Base-by-base conservation (phyloP, 2,888 invertebrate genomes). In the Cetonia aurata region DNA sequence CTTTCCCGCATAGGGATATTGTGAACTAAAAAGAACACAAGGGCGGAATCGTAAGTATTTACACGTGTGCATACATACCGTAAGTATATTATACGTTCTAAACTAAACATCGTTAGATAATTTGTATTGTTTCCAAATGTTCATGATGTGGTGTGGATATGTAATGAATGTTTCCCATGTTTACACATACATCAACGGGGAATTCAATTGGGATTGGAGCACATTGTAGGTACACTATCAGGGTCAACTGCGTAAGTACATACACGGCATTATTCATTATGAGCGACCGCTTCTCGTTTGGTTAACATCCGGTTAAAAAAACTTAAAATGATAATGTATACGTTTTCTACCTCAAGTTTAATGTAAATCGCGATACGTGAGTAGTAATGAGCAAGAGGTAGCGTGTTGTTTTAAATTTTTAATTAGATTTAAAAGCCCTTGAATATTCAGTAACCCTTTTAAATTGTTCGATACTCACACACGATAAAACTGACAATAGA, bases 251-350 rank as follows among this genome's bases (percentile, higher is more conserved):
- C 9, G 50, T 25, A 25, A 25, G 25, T 25, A 25, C 17, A 50
- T 19, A 50, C 17, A 25, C 25, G 4, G 25, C 25, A 25, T n/a
- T 33, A 33, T 55, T 55, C 33, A 55, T 55, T 33, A 55, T 55
- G 33, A 33, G 31, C 33, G 41, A 56, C 56, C 8, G 37, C 19
- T 50, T 56, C 37, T 56, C 13, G 13, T 56, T 56, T 41, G 15
- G 56, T 56, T 37, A 56, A 56, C 41, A 56, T 56, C 56, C 56
- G 56, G 56, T 41, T 15, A 56, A 56, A 56, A 15, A 50, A 56
- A 33, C 8, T 37, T 56, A 56, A 56, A 37, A 56, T 17, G 56
- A 37, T 56, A 56, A 56, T 56, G 15, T 37, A 56, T 56, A 56
- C 56, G 41, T 44, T 44, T 13, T 13, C 42, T 13, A 13, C 44